Evolutionary conservation across 2,888 invertebrate species (phyloP), one percentile per base, ranked within the genome.

Genomic region (Macaria notata): DNA sequence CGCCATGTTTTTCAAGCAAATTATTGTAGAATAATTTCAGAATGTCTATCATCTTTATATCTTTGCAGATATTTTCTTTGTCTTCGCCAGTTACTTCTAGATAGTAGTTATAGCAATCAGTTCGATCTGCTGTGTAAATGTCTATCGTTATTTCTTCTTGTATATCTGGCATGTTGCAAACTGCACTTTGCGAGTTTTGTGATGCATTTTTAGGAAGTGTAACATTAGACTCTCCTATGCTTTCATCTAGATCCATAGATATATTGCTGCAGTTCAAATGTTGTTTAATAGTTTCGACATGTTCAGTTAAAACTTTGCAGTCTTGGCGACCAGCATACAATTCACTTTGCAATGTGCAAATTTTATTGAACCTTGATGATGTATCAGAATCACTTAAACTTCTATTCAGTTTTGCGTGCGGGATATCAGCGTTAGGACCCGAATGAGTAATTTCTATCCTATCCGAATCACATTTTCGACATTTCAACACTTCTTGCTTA

Each of bases 251-350:
- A 48, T 88, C 86, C 81, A 84, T 80, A 2, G 86, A 78, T 30
- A 86, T 65, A 67, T 83, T 81, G 54, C 78, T 84, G 38, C 77
- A 75, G 44, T 88, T 85, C 41, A 89, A 75, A 61, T 89, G 87
- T 55, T 82, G 83, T 74, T 87, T 89, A n/a, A 91, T 88, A 5
- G 83, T 86, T 8, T 78, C 81, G 3, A 89, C 84, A 68, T 87
- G 85, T 71, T 89, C 84, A 50, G 84, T 84, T n/a, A 90, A 70
- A 65, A 79, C 83, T 58, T 82, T 83, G 61, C 89, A 91, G 58
- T 88, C 89, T 78, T 88, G 83, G 69, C 78, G 77, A 4, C 89
- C 84, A 3, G 87, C 90, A 46, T 83, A 75, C 45, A 91, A 68
- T 66, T 91, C 87, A 67, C 75, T 86, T 73, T 86, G 88, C 49